These are phyloP conservation scores for Acromyrmex echinatior DNA, from an alignment of 1,140 invertebrate genomes.

Conservation along the genomic window DNA sequence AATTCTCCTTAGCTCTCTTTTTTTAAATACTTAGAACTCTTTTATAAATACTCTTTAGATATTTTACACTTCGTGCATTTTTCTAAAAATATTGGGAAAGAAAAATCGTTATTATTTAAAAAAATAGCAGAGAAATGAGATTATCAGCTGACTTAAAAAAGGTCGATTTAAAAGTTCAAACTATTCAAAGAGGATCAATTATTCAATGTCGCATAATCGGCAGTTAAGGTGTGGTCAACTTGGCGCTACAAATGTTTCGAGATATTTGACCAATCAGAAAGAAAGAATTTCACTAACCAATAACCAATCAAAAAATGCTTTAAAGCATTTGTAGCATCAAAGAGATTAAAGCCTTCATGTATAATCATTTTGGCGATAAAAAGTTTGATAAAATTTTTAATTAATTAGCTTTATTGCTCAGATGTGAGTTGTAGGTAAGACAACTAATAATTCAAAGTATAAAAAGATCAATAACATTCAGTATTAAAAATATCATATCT, in stretches of 20 bases:
- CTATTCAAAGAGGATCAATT: not conserved
- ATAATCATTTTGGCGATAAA: too few species aligned
- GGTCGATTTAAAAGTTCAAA: not conserved
- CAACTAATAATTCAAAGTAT: not conserved
- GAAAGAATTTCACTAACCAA: too few species aligned
- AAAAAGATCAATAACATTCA: not conserved
- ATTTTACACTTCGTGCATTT: not conserved
- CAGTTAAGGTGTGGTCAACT: too few species aligned
- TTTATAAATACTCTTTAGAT: not conserved
- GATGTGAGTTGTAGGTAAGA: not conserved
- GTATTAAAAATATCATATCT: not conserved
- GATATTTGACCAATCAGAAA: too few species aligned
- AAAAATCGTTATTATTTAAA: not conserved
- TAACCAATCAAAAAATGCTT: too few species aligned
- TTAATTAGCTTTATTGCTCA: too few species aligned
- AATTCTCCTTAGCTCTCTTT: too few species aligned
- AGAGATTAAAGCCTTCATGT: too few species aligned
- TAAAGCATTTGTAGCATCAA: too few species aligned
- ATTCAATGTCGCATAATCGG: not conserved
- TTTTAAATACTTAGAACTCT: too few species aligned
- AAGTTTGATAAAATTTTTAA: not conserved
- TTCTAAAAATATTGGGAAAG: not conserved
- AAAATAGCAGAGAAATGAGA: constrained; percentile 3
- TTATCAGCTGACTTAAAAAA: not conserved
- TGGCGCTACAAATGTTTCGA: too few species aligned